Evolutionary conservation across 2,113 vertebrate genomes (phyloP), one percentile per base, ranked within the genome.

Genomic region (Romanogobio albipinnatus): DNA sequence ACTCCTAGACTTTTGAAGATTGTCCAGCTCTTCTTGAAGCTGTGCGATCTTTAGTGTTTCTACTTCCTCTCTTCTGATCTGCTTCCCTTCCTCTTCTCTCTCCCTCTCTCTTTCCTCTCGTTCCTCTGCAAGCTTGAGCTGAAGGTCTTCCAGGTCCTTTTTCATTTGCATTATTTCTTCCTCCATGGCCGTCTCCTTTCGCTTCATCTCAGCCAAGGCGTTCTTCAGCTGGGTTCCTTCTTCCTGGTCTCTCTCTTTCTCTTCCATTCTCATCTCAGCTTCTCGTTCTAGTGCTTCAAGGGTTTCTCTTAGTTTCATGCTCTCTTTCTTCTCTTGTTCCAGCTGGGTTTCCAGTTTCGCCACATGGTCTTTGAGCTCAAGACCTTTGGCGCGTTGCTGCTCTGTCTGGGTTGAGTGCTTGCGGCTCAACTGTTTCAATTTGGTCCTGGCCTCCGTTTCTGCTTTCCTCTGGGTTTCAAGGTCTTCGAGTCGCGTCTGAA

Each of bases 401-500:
- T 91, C 89, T 0, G 85, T 73, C 81, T 92, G 91, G 49, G 83
- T 88, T 10, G 92, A 86, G 8, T 90, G 88, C 88, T 94, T 96
- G 51, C 92, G 92, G 81, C 91, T 91, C 3, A 94, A 90, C 90
- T 95, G 94, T 80, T 95, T 95, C 26, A 96, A 91, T 14, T 93
- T 92, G 9, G 91, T 92, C 84, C 92, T 91, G 56, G 94, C 89
- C 88, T 96, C 95, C 0, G 91, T 45, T 84, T 95, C 93, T 0
- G 94, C 93, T 33, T 89, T 84, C n/a, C 95, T 89, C 80, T 95
- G 93, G 9, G 76, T 61, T 87, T 96, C 94, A 64, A 95, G 90
- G 86, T 95, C 95, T 4, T 94, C 94, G 29, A 95, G 89, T 1
- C 94, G 86, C 66, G 85, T 93, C 87, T 93, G 92, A 56, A 92